Evolutionary conservation across 1,140 invertebrate species (phyloP).

Genomic region (Calliopsis andreniformis): DNA sequence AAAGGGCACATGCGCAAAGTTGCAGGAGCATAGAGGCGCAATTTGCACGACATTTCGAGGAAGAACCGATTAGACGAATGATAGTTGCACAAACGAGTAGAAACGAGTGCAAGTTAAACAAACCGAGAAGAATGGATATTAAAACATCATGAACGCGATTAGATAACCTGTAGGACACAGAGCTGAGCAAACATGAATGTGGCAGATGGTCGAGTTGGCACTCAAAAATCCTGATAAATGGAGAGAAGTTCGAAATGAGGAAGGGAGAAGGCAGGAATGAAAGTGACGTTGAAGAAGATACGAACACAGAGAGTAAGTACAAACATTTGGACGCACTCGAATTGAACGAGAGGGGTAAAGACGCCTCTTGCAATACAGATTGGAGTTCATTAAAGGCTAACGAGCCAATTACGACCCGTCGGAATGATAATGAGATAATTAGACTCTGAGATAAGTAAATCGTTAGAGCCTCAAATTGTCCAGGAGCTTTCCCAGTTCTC

Average conservation of each 20-base stretch:
- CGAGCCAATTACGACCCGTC: conserved; percentile 47
- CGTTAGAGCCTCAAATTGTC: conserved; percentile 17
- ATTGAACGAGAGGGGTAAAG: conserved; percentile 44
- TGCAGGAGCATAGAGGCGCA: not conserved
- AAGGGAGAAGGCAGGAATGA: too few species aligned
- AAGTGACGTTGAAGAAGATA: not conserved
- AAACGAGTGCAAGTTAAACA: conserved; percentile 31
- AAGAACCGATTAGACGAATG: not conserved
- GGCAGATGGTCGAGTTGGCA: conserved; percentile 22
- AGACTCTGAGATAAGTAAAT: conserved; percentile 36
- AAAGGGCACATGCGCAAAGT: not conserved
- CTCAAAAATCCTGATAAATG: not conserved
- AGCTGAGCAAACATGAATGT: not conserved
- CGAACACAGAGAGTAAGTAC: not conserved
- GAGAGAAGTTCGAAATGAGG: too few species aligned
- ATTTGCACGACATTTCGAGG: not conserved
- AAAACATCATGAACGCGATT: conserved; percentile 11
- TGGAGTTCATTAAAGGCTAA: conserved; percentile 55
- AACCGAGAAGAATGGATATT: not conserved
- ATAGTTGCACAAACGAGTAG: conserved; percentile 10
- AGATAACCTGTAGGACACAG: conserved; percentile 10
- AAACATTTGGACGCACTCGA: not conserved
- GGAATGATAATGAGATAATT: conserved; percentile 58
- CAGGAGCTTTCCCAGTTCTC: not conserved
- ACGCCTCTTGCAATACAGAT: conserved; percentile 38